Conservation (phyloP, 1,140 invertebrate genomes). For the Meloidogyne hapla region DNA sequence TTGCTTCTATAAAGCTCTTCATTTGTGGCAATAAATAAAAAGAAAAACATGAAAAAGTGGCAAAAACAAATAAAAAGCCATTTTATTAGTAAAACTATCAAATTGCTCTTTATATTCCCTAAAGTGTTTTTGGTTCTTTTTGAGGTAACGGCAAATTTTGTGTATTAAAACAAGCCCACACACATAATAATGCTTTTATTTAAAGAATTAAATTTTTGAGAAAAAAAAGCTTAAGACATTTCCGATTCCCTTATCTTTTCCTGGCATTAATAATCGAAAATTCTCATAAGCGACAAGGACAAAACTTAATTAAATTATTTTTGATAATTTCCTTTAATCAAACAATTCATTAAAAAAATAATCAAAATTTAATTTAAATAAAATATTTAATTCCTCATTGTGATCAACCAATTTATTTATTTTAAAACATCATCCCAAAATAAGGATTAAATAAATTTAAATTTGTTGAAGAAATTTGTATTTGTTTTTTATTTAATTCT, state of each 20-base stretch:
- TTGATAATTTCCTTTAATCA: too few relatives aligned
- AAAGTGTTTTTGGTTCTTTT: not conserved
- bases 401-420: not conserved
- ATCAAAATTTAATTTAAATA: too few relatives aligned
- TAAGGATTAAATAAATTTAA: not conserved
- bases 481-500: slow-evolving; percentile 1
- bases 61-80: not conserved
- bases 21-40: not conserved
- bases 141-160: too few relatives aligned
- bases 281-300: too few relatives aligned
- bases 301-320: too few relatives aligned
- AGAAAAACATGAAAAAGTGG: not conserved
- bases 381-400: too few relatives aligned
- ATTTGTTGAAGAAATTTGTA: not conserved
- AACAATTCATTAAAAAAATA: too few relatives aligned
- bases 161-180: too few relatives aligned
- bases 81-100: slow-evolving; percentile 1
- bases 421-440: slow-evolving; percentile 6
- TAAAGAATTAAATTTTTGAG: not conserved
- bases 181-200: not conserved
- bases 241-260: too few relatives aligned
- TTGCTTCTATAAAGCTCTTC: not conserved
- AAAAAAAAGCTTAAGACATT: too few relatives aligned
- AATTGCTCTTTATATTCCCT: slow-evolving; percentile 2
- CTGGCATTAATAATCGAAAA: too few relatives aligned